Conservation (phyloP, 92 coral and sea anemone species). For the Zoanthus gigantus region DNA sequence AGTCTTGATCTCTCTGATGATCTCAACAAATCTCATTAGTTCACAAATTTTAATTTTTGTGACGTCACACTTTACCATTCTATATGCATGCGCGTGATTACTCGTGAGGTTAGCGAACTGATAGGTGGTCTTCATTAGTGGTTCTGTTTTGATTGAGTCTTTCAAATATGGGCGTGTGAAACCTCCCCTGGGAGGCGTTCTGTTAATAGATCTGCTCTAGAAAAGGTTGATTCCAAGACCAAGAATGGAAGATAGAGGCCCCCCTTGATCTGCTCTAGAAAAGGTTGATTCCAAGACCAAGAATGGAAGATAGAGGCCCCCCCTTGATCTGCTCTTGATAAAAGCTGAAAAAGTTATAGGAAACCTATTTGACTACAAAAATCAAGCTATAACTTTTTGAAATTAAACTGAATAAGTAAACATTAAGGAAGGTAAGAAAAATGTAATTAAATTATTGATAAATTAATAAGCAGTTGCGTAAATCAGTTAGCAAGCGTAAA, state of each 20-base stretch:
- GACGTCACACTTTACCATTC: no score
- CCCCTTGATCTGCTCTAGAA: slow-evolving; percentile 43
- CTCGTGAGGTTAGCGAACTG: no score
- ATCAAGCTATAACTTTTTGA: no score
- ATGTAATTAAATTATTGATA: not conserved
- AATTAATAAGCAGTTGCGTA: not conserved
- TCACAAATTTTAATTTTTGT: no score
- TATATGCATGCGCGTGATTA: no score
- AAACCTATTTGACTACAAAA: no score
- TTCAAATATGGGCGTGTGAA: slow-evolving; percentile 37
- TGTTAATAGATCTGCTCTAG: slow-evolving; percentile 43
- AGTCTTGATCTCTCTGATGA: no score
- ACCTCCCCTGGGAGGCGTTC: slow-evolving; percentile 51
- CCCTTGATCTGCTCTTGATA: not conserved
- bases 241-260: slow-evolving; percentile 22
- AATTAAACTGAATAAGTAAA: not conserved
- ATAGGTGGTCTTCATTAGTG: no score
- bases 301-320: slow-evolving; percentile 28
- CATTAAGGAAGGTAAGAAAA: not conserved
- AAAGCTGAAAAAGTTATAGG: not conserved
- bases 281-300: slow-evolving; percentile 52
- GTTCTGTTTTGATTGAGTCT: slow-evolving; percentile 44
- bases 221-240: slow-evolving; percentile 56
- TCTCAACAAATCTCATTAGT: no score
- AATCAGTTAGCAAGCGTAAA: not conserved